A percentile compares a stretch with the other conserved stretches of the same genome.
These are phyloP conservation scores for Popillia japonica DNA, from an alignment of 1,140 invertebrate species.

Conservation along the genomic window DNA sequence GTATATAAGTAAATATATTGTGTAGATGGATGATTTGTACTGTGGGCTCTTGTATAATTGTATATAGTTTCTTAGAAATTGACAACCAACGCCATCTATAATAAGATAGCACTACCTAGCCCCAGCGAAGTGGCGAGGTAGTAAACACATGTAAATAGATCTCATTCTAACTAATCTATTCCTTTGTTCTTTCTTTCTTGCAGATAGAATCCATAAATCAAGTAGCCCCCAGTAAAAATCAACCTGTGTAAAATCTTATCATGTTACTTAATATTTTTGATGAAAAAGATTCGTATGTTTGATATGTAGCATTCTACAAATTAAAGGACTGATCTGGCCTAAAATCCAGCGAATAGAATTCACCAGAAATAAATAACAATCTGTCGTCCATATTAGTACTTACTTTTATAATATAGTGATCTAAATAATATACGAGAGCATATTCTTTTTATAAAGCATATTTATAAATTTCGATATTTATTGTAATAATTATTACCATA, in stretches of 20 bases:
- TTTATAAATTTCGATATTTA: slow-evolving; percentile 52
- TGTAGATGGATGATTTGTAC: slow-evolving; percentile 21
- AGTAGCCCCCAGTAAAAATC: slow-evolving; percentile 16
- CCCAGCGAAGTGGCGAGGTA: background rate
- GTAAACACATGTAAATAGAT: background rate
- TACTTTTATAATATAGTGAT: slow-evolving; percentile 46
- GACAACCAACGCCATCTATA: background rate
- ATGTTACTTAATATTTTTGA: slow-evolving; percentile 15
- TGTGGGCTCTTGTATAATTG: slow-evolving; percentile 16
- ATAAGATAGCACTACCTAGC: background rate
- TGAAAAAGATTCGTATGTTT: background rate
- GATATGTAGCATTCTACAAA: background rate
- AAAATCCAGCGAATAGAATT: background rate
- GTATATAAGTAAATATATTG: background rate
- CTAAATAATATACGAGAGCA: slow-evolving; percentile 36
- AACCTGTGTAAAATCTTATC: background rate
- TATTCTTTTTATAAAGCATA: slow-evolving; percentile 44
- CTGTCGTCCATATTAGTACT: slow-evolving; percentile 53
- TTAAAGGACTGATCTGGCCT: slow-evolving; percentile 20
- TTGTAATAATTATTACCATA: slow-evolving; percentile 45
- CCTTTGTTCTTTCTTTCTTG: background rate
- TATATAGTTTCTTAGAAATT: background rate
- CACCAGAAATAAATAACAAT: slow-evolving; percentile 40
- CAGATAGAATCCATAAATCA: background rate
- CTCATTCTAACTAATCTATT: background rate